A percentile compares a stretch with the other conserved stretches of the same genome.
These are phyloP conservation scores for Philonicus albiceps DNA, from an alignment of 2,888 invertebrate species.

Conservation along the genomic window DNA sequence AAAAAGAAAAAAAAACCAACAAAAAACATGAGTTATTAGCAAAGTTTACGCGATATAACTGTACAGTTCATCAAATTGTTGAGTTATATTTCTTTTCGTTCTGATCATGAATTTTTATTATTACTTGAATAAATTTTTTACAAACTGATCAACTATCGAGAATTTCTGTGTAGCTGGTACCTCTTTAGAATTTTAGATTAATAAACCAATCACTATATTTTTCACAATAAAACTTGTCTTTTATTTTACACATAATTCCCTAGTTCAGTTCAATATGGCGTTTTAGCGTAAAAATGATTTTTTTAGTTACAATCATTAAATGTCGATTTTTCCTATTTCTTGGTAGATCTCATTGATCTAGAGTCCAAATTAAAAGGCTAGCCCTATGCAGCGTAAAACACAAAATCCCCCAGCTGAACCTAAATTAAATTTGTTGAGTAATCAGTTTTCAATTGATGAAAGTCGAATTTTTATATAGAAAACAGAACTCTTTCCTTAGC, in stretches of 20 bases:
- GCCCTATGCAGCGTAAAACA: no score
- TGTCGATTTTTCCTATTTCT: no score
- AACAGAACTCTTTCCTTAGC: no score
- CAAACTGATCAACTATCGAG: neutral
- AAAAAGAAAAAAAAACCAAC: neutral
- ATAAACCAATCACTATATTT: conserved; percentile 5
- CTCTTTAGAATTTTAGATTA: neutral
- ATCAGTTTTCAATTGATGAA: no score
- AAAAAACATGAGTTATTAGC: neutral
- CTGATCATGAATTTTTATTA: conserved; percentile 16
- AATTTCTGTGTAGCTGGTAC: neutral
- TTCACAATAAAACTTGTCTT: neutral
- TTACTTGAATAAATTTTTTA: conserved; percentile 33
- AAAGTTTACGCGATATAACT: conserved; percentile 22
- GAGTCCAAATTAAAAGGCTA: no score
- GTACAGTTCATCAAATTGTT: conserved; percentile 29
- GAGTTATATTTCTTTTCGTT: conserved; percentile 16
- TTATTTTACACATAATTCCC: neutral
- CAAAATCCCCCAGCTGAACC: no score
- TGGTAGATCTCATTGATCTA: no score
- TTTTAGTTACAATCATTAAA: no score
- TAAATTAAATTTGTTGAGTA: no score
- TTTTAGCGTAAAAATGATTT: no score
- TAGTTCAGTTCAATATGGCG: no score
- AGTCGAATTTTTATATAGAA: no score